Evolutionary conservation across 2,888 invertebrate species (phyloP).

Genomic region (Tenthredo mesomela): DNA sequence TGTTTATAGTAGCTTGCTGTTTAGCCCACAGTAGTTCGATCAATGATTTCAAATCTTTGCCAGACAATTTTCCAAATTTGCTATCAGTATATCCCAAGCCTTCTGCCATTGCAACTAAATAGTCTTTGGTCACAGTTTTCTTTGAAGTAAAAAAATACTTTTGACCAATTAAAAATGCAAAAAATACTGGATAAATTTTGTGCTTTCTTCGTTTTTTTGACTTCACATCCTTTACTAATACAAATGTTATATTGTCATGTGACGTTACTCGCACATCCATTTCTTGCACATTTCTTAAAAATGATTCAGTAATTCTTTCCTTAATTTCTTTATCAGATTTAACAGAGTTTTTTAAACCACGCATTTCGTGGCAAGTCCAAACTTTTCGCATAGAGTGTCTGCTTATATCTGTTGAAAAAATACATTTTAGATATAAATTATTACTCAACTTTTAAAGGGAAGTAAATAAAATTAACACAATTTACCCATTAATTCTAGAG

Average conservation of each 20-base stretch:
- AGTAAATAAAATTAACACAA: neutral
- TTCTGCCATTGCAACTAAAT: conserved; percentile 59
- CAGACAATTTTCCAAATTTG: conserved; percentile 65
- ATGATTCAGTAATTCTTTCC: conserved; percentile 59
- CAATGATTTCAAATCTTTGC: conserved; percentile 68
- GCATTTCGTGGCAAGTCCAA: conserved; percentile 68
- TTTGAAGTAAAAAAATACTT: conserved; percentile 68
- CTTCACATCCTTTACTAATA: conserved; percentile 60
- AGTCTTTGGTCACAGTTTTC: conserved; percentile 57
- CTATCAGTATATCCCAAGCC: conserved; percentile 61
- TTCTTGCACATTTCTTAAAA: conserved; percentile 57
- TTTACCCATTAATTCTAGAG: conserved; percentile 69
- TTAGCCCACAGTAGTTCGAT: conserved; percentile 64
- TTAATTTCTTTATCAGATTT: conserved; percentile 59
- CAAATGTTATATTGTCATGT: conserved; percentile 64
- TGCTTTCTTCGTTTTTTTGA: conserved; percentile 15
- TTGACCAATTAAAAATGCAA: conserved; percentile 67
- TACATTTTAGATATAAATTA: neutral
- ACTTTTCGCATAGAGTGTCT: conserved; percentile 66
- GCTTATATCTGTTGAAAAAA: conserved; percentile 65
- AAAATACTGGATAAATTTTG: conserved; percentile 56
- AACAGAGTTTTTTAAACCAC: conserved; percentile 36
- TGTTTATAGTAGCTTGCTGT: conserved; percentile 58
- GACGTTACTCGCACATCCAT: conserved; percentile 60
- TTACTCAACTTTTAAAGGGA: neutral